A percentile compares a stretch with the other conserved stretches of the same genome.
phyloP scores from a whole-genome alignment of 2,113 vertebrate species.

The Mormyrus lacerda region DNA sequence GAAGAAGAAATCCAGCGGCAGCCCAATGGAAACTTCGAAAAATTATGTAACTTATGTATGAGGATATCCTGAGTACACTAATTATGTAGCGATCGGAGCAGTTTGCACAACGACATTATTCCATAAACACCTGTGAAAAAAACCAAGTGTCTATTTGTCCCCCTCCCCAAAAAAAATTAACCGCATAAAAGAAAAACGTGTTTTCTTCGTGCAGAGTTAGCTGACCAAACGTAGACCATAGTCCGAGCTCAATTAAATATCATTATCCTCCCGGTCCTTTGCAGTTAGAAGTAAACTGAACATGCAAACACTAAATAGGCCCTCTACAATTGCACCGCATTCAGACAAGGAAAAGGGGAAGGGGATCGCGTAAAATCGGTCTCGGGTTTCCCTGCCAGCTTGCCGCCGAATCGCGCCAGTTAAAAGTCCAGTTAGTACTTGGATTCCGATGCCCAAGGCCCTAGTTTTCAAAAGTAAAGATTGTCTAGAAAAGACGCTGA shows the following conservation, averaged over 20 bases:
- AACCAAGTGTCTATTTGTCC: background rate
- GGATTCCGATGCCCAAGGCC: background rate
- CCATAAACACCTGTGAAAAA: background rate
- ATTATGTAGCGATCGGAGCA: background rate
- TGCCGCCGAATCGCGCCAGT: background rate
- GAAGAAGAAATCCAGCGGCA: slow-evolving; percentile 42
- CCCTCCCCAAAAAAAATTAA: background rate
- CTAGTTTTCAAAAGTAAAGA: slow-evolving; percentile 24
- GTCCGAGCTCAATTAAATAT: background rate
- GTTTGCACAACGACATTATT: slow-evolving; percentile 1
- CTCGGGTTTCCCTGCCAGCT: background rate
- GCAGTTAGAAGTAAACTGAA: slow-evolving; percentile 9
- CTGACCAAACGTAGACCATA: background rate
- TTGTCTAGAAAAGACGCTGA: slow-evolving; percentile 31
- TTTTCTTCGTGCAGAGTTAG: slow-evolving; percentile 7
- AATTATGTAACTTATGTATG: slow-evolving; percentile 1
- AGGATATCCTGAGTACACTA: slow-evolving; percentile 1
- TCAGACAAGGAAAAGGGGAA: slow-evolving; percentile 18
- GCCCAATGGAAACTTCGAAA: slow-evolving; percentile 30
- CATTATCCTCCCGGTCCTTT: background rate
- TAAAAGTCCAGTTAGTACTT: background rate
- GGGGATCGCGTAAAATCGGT: slow-evolving; percentile 1
- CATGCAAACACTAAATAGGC: slow-evolving; percentile 25
- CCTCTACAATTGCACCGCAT: slow-evolving; percentile 24
- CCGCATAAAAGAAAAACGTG: background rate